phyloP scores from a whole-genome alignment of 2,797 vertebrate species.

The Sciurus carolinensis region DNA sequence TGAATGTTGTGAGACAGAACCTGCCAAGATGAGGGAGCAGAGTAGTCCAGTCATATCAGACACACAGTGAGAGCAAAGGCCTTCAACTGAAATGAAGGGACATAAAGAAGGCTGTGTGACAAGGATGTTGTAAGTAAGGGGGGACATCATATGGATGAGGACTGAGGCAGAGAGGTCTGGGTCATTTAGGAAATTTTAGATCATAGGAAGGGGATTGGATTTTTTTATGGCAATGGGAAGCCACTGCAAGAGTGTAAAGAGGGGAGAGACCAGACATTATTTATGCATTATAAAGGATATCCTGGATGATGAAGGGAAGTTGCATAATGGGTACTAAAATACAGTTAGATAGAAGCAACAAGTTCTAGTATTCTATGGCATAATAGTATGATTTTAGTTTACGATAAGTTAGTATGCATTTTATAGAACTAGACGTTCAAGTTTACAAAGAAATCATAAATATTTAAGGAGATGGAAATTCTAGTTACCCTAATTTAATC shows the following conservation, averaged over 20 bases:
- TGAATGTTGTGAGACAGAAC: neutral
- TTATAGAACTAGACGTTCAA: neutral
- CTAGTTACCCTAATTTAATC: neutral
- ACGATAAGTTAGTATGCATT: neutral
- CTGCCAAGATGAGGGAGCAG: neutral
- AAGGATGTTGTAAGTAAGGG: neutral
- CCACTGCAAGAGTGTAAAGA: neutral
- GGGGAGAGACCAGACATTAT: neutral
- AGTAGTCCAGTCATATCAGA: neutral
- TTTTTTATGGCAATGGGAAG: conserved; percentile 13
- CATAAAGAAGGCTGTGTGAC: neutral
- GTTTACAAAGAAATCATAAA: neutral
- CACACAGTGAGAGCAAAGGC: neutral
- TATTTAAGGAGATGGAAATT: neutral
- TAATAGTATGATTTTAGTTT: neutral
- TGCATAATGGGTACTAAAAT: neutral
- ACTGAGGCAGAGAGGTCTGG: neutral
- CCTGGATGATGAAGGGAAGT: neutral
- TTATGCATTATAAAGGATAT: conserved; percentile 28
- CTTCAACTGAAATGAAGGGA: neutral
- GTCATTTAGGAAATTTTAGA: neutral
- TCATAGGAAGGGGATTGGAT: neutral
- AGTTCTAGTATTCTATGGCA: neutral
- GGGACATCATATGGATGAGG: neutral
- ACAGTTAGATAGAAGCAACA: neutral